These are phyloP conservation scores for Drosophila punjabiensis DNA, from an alignment of 1,140 invertebrate species.

Conservation along the genomic window DNA sequence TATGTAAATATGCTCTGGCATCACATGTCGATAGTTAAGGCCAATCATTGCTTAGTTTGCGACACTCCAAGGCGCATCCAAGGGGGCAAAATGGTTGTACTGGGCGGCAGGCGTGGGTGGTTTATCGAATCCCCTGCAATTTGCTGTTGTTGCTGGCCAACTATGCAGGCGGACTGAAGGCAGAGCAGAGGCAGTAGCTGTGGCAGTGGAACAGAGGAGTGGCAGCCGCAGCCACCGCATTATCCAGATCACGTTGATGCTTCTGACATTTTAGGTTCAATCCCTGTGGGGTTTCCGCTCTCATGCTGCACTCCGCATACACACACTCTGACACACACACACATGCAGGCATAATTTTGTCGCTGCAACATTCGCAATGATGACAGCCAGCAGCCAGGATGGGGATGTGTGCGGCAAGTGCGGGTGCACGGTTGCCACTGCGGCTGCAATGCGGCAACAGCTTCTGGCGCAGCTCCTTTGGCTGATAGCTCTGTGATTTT, in stretches of 20 bases:
- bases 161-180: conserved; percentile 2
- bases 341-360: conserved; percentile 68
- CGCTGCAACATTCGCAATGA: conserved; percentile 74
- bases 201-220: conserved; percentile 1
- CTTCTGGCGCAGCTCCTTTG: conserved; percentile 49
- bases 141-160: conserved; percentile 27
- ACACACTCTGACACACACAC: conserved; percentile 15
- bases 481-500: conserved; percentile 77
- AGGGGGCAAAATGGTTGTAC: background rate
- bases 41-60: conserved; percentile 63
- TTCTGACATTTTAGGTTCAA: conserved; percentile 82
- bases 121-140: conserved; percentile 43
- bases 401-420: background rate
- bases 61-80: conserved; percentile 42
- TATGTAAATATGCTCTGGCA: conserved; percentile 45
- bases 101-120: background rate
- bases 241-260: conserved; percentile 78
- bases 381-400: conserved; percentile 61
- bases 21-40: conserved; percentile 64
- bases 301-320: conserved; percentile 38
- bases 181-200: background rate
- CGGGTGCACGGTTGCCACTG: conserved; percentile 36
- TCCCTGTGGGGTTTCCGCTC: conserved; percentile 68
- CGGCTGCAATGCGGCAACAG: conserved; percentile 70
- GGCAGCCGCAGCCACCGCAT: conserved; percentile 63